Base-by-base conservation (phyloP, 53 echinoderm and acorn worm genomes). In the Apostichopus leukothele region DNA sequence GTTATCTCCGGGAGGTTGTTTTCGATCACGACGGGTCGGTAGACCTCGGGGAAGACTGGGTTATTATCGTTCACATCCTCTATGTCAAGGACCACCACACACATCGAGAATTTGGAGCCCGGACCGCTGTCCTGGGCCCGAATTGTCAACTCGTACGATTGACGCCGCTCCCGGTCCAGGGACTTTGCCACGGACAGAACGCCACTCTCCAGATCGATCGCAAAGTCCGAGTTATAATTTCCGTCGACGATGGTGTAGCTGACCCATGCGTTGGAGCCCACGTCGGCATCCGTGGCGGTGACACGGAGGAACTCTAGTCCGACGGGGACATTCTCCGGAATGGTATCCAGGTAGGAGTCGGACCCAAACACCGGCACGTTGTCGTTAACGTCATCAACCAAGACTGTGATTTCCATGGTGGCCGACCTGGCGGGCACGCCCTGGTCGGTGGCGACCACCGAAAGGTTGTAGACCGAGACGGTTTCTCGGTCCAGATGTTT, bases 271-370 rank as follows among this genome's bases (percentile, higher is more conserved):
- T 96, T 96, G 16, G 90, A 53, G 13, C 96, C 95, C 20, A 90
- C 90, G 73, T 95, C 96, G 18, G 92, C 87, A 75, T 95, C 96
- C 1, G 92, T 90, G 25, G 96, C 96, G 23, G 75, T 13, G 10
- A 96, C 92, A 86, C 91, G 79, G 7, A 96, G 91, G 89, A 96
- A 95, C 53, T 96, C 96, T 23, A 94, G 71, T 51, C 96, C 96
- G 26, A 92, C 11, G 3, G 96, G 96, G 50, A 90, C 88, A 66
- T 91, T 93, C 78, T 96, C 96, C 27, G 75, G 86, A 9, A 96
- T 84, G 55, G 88, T 86, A 6, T 87, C 79, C 74, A 86, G 89
- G 74, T 95, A 95, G 18, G 93, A 75, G 1, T 86, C 57, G n/a
- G 71, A 73, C 27, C 75, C 75, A 78, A 96, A 95, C 21, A 79